phyloP scores from a whole-genome alignment of 2,797 vertebrate species.

The Morelia viridis region DNA sequence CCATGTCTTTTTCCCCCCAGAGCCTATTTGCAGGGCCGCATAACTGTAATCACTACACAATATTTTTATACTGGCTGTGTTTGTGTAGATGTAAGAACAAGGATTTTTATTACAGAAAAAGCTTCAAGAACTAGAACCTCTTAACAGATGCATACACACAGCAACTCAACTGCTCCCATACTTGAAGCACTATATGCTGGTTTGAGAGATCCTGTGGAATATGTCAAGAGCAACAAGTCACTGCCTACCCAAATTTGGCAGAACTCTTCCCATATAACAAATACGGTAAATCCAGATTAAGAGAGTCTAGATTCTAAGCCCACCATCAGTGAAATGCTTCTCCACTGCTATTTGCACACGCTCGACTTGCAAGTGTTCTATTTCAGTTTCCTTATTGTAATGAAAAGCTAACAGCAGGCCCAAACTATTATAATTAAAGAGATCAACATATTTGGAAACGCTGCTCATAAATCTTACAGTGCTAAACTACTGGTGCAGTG shows the following conservation, averaged over 20 bases:
- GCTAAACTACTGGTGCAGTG: conserved; percentile 22
- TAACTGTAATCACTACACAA: not conserved
- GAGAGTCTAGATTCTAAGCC: not conserved
- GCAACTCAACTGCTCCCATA: not conserved
- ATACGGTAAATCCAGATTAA: not conserved
- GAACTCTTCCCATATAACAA: not conserved
- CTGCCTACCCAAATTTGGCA: no score
- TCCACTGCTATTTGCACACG: no score
- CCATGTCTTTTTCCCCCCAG: not conserved
- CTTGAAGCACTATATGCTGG: no score
- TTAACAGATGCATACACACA: not conserved
- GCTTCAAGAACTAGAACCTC: not conserved
- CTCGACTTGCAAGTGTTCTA: not conserved
- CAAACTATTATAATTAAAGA: conserved; percentile 8
- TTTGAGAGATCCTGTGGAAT: no score
- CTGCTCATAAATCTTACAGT: conserved; percentile 2
- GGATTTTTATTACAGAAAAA: not conserved
- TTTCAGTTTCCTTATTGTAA: not conserved
- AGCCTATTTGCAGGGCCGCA: not conserved
- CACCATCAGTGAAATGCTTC: not conserved
- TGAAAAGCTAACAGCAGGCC: conserved; percentile 1
- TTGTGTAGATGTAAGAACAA: not conserved
- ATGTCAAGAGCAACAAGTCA: no score
- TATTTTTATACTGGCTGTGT: not conserved
- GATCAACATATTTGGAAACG: conserved; percentile 31